These are phyloP conservation scores for Conistra vaccinii DNA, from an alignment of 2,888 invertebrate species.

Conservation along the genomic window DNA sequence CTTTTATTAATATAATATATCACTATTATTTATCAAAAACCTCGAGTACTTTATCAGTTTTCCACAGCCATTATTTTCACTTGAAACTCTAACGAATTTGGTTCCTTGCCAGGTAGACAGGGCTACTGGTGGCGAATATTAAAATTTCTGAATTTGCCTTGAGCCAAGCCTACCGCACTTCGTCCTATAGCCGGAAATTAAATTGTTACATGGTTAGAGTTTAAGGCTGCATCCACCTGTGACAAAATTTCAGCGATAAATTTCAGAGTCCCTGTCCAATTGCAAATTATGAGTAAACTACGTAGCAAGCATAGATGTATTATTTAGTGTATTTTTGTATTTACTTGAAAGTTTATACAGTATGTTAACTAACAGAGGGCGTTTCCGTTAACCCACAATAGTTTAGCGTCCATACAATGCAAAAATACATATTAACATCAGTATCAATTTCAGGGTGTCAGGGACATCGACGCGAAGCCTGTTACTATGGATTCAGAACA, in stretches of 20 bases:
- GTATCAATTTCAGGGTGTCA: no score
- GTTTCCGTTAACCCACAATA: no score
- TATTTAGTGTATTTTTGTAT: not conserved
- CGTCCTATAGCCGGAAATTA: slow-evolving; percentile 15
- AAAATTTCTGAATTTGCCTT: slow-evolving; percentile 33
- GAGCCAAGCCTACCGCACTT: slow-evolving; percentile 10
- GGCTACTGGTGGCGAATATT: slow-evolving; percentile 32
- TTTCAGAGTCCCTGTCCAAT: not conserved
- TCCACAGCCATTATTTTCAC: slow-evolving; percentile 27
- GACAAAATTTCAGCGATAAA: slow-evolving; percentile 12
- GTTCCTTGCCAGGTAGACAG: slow-evolving; percentile 50
- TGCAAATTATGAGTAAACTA: not conserved
- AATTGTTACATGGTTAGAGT: slow-evolving; percentile 11
- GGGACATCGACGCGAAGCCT: no score
- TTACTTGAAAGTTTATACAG: not conserved
- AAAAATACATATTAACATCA: no score
- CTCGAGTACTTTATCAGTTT: not conserved
- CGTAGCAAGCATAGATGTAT: no score
- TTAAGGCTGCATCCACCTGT: slow-evolving; percentile 8
- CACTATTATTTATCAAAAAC: not conserved
- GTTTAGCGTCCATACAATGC: no score
- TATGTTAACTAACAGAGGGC: no score
- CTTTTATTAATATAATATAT: not conserved
- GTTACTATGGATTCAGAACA: no score
- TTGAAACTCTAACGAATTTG: slow-evolving; percentile 39